Base-by-base conservation (phyloP, 92 coral and sea anemone species). In the Porites lobata region DNA sequence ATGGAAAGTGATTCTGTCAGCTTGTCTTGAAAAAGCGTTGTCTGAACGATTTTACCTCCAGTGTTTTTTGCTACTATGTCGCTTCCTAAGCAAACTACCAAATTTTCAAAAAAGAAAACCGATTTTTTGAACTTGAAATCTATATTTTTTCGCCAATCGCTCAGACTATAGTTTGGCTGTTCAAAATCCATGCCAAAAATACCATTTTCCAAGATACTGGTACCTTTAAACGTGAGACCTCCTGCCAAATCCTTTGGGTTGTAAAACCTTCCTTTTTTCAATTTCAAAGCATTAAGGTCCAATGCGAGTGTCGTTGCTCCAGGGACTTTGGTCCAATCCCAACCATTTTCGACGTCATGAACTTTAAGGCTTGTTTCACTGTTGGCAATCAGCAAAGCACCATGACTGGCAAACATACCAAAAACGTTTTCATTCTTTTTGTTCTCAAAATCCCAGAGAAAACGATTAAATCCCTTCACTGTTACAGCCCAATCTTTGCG, bases 271-370 rank as follows among this genome's bases (percentile, higher is more conserved):
- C 65, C 76, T 4, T 19, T 13, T 1, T 53, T 57, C 9, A 81
- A 54, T 29, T 56, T 38, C 38, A 81, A 69, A 47, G 69, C 77
- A 29, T 69, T 58, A 17, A 69, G 12, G 50, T 69, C 24, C 50
- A 81, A 17, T 1, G 68, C 77, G 8, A 93, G 74, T 1, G 96
- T 80, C 0, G 98, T 95, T 19, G 96, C 79, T 21, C 98, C 98
- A 1, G 98, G 95, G 26, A 90, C 88, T 72, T 92, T 90, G 8
- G 95, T 68, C 98, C 98, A 95, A 69, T 93, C 93, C 98, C 98
- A 95, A 6, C 95, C 98, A 26, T 79, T 72, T 1, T 84, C 75
- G 53, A 95, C 88, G 66, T 95, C 95, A 80, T 95, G 79, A 13
- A 83, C 76, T 11, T 65, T 59, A 54, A 95, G 77, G 10, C 83